Conservation (phyloP, 1,140 invertebrate species). For the Luehdorfia chinensis region DNA sequence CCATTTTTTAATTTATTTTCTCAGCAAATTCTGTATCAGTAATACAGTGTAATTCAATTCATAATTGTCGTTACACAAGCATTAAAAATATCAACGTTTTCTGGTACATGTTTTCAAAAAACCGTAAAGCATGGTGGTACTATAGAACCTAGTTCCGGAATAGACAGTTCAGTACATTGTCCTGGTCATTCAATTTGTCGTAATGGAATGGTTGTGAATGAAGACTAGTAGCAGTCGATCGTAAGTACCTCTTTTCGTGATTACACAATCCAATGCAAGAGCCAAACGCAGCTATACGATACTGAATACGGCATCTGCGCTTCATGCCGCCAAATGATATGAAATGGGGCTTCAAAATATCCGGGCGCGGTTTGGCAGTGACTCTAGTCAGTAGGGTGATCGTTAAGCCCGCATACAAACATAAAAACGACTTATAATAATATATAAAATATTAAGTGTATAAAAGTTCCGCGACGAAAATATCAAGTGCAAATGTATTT, state of each 20-base stretch:
- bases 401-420: slow-evolving; percentile 9
- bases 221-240: slow-evolving; percentile 11
- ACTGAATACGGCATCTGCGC: slow-evolving; percentile 6
- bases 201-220: slow-evolving; percentile 3
- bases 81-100: too few relatives aligned
- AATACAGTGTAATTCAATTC: too few relatives aligned
- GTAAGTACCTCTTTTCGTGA: slow-evolving; percentile 18
- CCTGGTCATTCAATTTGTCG: slow-evolving; percentile 2
- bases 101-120: too few relatives aligned
- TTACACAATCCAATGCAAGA: slow-evolving; percentile 14
- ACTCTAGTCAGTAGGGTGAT: slow-evolving; percentile 8
- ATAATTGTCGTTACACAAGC: too few relatives aligned
- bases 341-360: slow-evolving; percentile 16
- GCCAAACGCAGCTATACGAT: slow-evolving; percentile 11
- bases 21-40: too few relatives aligned
- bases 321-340: slow-evolving; percentile 13
- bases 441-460: not conserved
- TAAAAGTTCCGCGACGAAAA: too few relatives aligned
- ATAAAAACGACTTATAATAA: slow-evolving; percentile 8
- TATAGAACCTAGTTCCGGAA: too few relatives aligned
- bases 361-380: slow-evolving; percentile 13
- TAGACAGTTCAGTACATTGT: not conserved
- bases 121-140: too few relatives aligned
- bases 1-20: too few relatives aligned
- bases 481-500: too few relatives aligned